A percentile compares a stretch with the other conserved stretches of the same genome.
These are phyloP conservation scores for Sinosuthora webbiana DNA, from an alignment of 2,113 vertebrate species.

Conservation along the genomic window DNA sequence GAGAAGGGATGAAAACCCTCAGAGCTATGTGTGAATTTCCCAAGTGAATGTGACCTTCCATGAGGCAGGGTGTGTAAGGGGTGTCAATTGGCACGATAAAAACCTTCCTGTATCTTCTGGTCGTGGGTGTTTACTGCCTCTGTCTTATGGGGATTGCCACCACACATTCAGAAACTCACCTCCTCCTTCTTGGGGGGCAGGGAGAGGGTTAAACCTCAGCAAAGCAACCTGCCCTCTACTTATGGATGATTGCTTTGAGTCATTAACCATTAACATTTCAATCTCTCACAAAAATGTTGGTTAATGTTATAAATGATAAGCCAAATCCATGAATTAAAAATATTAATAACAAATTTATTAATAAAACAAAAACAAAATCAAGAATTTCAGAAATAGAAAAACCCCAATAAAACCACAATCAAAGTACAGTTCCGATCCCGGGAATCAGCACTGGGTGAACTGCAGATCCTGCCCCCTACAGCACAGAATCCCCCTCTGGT, in stretches of 20 bases:
- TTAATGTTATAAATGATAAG: too few relatives aligned
- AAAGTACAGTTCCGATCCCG: too few relatives aligned
- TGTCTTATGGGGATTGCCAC: background rate
- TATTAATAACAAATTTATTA: too few relatives aligned
- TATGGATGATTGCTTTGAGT: accelerated
- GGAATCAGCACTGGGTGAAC: too few relatives aligned
- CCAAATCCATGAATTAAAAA: too few relatives aligned
- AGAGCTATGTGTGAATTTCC: accelerated
- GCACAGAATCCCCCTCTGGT: too few relatives aligned
- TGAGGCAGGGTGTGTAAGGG: background rate
- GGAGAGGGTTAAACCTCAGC: background rate
- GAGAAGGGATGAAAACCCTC: background rate
- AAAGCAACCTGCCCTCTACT: background rate
- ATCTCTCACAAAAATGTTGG: background rate
- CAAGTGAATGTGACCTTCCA: background rate
- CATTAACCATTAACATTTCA: background rate
- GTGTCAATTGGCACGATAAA: accelerated
- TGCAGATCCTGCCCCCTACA: too few relatives aligned
- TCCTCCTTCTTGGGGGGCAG: background rate
- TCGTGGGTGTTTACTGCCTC: background rate
- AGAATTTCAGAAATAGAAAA: too few relatives aligned
- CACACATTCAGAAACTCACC: background rate
- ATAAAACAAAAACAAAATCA: too few relatives aligned
- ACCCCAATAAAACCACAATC: too few relatives aligned
- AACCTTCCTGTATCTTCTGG: background rate